A percentile compares a stretch with the other conserved stretches of the same genome.
Conservation (phyloP, 2,888 invertebrate genomes). For the Ophraella communa region DNA sequence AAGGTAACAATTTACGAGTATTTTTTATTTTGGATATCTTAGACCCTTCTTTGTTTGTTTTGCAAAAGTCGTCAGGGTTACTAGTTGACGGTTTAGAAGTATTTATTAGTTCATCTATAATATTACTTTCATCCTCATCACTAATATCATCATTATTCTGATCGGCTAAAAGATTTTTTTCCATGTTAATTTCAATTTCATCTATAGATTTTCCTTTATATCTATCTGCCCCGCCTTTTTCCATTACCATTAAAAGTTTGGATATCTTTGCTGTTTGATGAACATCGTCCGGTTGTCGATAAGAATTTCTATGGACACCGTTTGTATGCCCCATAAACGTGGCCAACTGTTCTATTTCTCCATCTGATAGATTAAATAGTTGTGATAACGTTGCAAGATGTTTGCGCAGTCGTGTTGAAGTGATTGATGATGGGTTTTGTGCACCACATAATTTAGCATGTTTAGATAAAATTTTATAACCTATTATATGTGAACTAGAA, state of each 20-base stretch:
- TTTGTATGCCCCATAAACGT: constrained; percentile 41
- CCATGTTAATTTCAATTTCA: constrained; percentile 31
- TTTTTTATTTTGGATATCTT: not conserved
- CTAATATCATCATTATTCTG: not conserved
- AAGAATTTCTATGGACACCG: constrained; percentile 33
- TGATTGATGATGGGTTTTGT: constrained; percentile 34
- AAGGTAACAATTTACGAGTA: not conserved
- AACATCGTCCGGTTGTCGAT: constrained; percentile 28
- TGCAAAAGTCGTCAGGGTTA: not conserved
- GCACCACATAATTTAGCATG: constrained; percentile 36
- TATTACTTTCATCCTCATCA: not conserved
- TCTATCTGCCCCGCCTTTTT: constrained; percentile 27
- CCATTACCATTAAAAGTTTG: constrained; percentile 28
- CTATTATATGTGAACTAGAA: not conserved
- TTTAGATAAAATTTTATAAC: constrained; percentile 40
- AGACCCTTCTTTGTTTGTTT: not conserved
- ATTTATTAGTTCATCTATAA: not conserved
- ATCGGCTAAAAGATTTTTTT: constrained; percentile 15
- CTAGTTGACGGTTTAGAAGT: not conserved
- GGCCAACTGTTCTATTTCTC: constrained; percentile 36
- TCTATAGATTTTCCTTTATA: constrained; percentile 32
- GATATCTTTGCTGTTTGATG: constrained; percentile 22
- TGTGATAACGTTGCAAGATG: constrained; percentile 32
- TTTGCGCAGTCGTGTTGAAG: constrained; percentile 35
- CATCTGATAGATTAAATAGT: not conserved